These are phyloP conservation scores for Arctopsyche grandis DNA, from an alignment of 1,140 invertebrate species.

Conservation along the genomic window DNA sequence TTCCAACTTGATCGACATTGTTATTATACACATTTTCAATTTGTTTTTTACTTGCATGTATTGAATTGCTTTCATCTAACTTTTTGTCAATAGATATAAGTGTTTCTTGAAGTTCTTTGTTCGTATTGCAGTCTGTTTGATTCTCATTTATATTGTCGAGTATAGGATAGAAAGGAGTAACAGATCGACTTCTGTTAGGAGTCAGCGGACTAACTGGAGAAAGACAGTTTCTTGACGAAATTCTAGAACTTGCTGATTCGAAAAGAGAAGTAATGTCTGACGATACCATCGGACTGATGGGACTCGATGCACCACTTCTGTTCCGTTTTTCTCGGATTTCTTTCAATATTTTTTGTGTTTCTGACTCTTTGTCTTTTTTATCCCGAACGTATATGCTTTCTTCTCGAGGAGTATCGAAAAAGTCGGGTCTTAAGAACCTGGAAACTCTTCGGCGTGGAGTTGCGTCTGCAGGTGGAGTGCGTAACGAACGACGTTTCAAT, in stretches of 20 bases:
- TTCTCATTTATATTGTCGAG: slow-evolving; percentile 65
- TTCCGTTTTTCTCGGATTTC: slow-evolving; percentile 72
- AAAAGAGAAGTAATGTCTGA: slow-evolving; percentile 54
- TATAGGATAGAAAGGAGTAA: slow-evolving; percentile 64
- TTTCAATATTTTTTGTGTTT: slow-evolving; percentile 71
- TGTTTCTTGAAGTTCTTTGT: slow-evolving; percentile 33
- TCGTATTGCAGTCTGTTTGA: slow-evolving; percentile 46
- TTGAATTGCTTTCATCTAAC: slow-evolving; percentile 38
- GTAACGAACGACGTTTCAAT: slow-evolving; percentile 62
- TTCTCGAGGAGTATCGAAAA: slow-evolving; percentile 78
- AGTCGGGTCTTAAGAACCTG: slow-evolving; percentile 79
- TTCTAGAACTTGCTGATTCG: slow-evolving; percentile 56
- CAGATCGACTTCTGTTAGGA: slow-evolving; percentile 62
- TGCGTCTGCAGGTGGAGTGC: slow-evolving; percentile 58
- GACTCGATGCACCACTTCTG: slow-evolving; percentile 56
- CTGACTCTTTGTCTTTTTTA: slow-evolving; percentile 73
- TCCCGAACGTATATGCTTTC: slow-evolving; percentile 76
- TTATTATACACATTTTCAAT: not conserved
- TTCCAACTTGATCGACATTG: slow-evolving; percentile 11
- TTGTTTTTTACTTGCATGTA: not conserved
- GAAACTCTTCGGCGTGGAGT: slow-evolving; percentile 71
- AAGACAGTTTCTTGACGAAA: slow-evolving; percentile 58
- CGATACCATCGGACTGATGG: slow-evolving; percentile 55
- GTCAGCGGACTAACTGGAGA: slow-evolving; percentile 59
- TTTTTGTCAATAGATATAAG: slow-evolving; percentile 39